phyloP scores from a whole-genome alignment of 1,140 invertebrate species.

The Plectus sambesii region DNA sequence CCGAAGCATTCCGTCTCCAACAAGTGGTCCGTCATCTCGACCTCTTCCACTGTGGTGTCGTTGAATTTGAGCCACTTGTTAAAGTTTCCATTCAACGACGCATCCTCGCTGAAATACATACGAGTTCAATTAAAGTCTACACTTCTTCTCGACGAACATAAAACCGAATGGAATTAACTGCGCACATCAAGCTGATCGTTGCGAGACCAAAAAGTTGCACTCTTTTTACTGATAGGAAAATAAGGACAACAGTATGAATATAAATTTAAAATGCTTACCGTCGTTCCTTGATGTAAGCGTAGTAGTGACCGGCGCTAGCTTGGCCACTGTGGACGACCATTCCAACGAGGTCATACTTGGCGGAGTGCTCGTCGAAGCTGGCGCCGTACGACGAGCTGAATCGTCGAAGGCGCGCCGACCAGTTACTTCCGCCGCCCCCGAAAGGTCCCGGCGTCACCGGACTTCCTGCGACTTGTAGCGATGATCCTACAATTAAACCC shows the following conservation, averaged over 20 bases:
- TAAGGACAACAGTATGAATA: no score
- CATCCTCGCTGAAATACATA: no score
- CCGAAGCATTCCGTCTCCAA: neutral
- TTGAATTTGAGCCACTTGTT: slow-evolving; percentile 1
- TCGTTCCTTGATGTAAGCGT: slow-evolving; percentile 69
- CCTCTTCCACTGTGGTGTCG: neutral
- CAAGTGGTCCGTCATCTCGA: neutral
- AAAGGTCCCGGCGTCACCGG: no score
- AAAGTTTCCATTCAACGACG: neutral
- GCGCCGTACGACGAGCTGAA: slow-evolving; percentile 52
- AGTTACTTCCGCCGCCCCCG: no score
- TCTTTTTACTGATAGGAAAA: no score
- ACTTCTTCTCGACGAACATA: no score
- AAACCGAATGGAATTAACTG: no score
- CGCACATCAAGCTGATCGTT: no score
- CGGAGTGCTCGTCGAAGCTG: slow-evolving; percentile 39
- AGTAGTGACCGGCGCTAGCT: slow-evolving; percentile 88
- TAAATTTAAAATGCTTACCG: neutral
- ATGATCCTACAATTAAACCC: no score
- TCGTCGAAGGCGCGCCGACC: no score
- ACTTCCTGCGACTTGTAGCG: no score
- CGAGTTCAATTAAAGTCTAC: no score
- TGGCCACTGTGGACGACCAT: slow-evolving; percentile 96
- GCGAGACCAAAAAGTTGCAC: neutral
- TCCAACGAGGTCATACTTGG: slow-evolving; percentile 77